Base-by-base conservation (phyloP, 2,888 invertebrate species). In the Drosophila colorata region DNA sequence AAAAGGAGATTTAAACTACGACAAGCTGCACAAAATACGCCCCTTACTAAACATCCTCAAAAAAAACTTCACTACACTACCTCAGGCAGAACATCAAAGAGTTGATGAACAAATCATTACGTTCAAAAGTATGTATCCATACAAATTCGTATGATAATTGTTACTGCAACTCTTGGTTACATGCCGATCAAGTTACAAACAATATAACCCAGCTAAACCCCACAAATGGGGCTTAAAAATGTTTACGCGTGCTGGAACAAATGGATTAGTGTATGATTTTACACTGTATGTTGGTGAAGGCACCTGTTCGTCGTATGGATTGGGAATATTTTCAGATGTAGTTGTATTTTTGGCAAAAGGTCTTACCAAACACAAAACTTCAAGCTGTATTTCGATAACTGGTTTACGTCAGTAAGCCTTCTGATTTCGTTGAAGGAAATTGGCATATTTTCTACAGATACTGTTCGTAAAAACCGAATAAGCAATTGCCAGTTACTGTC, bases 21-120 rank as follows among this genome's bases (percentile, higher is more conserved):
- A 31, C 31, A 18, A 47, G 31, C n/a, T 44, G 16, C 5, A 47
- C 11, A 47, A 47, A 16, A 16, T 47, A 31, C 47, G 47, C 31
- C 47, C 33, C 7, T 33, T 31, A 33, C 33, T 31, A 25, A 18
- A 57, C 41, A 52, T 59, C 20, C 23, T 68, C 7, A 60, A 61
- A 52, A 44, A 66, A 52, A 63, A 56, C 28, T 71, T 69, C 33
- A 48, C 59, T 57, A 53, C 48, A 28, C 38, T 70, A 47, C 61
- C 55, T 31, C 69, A 68, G 48, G 57, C 44, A 66, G 69, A 69
- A 38, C 57, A 64, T 52, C 67, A 80, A 57, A 75, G 80, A 48
- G 56, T 78, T 25, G 79, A 79, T 60, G 64, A 69, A 23, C 68
- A 71, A 65, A 66, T 66, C 18, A 72, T 67, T 60, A 57, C 60